Percentiles rank a stretch among this genome's conserved stretches.
These are phyloP conservation scores for Brachyistius frenatus DNA, from an alignment of 2,113 vertebrate species.

Conservation along the genomic window DNA sequence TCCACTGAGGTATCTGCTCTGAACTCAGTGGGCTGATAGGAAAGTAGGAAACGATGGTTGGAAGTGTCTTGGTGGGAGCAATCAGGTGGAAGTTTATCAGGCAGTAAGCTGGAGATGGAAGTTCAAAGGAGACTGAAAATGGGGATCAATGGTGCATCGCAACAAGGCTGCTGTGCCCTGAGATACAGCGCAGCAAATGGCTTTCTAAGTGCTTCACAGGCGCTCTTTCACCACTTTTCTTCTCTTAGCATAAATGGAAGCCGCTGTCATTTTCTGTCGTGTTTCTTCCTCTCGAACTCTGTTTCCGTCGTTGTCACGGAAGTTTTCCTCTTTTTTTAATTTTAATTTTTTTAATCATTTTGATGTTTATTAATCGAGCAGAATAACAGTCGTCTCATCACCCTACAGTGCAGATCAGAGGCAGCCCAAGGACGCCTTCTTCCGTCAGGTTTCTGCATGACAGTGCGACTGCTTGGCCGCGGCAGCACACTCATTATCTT, in stretches of 20 bases:
- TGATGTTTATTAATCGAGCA: conserved; percentile 8
- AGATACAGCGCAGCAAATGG: conserved; percentile 60
- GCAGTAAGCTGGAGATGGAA: conserved; percentile 17
- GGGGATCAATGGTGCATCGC: conserved; percentile 35
- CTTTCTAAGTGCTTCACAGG: conserved; percentile 65
- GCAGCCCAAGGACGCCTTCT: conserved; percentile 29
- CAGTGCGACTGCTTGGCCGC: conserved; percentile 41
- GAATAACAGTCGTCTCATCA: conserved; percentile 13
- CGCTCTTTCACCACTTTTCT: conserved; percentile 14
- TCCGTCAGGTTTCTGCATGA: conserved; percentile 44
- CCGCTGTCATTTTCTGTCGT: background rate
- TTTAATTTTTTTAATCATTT: conserved; percentile 6
- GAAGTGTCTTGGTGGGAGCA: conserved; percentile 4
- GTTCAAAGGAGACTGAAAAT: conserved; percentile 46
- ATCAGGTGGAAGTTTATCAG: conserved; percentile 54
- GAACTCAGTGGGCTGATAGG: background rate
- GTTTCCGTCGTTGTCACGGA: background rate
- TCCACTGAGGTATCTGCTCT: background rate
- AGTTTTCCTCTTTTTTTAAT: background rate
- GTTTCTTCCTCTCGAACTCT: background rate
- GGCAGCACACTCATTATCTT: conserved; percentile 61
- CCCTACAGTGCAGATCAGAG: conserved; percentile 28
- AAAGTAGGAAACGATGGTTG: conserved; percentile 9
- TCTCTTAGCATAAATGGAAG: conserved; percentile 25
- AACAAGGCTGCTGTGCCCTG: conserved; percentile 38